Conservation (phyloP, 2,113 vertebrate genomes). For the Phaetusa simplex region DNA sequence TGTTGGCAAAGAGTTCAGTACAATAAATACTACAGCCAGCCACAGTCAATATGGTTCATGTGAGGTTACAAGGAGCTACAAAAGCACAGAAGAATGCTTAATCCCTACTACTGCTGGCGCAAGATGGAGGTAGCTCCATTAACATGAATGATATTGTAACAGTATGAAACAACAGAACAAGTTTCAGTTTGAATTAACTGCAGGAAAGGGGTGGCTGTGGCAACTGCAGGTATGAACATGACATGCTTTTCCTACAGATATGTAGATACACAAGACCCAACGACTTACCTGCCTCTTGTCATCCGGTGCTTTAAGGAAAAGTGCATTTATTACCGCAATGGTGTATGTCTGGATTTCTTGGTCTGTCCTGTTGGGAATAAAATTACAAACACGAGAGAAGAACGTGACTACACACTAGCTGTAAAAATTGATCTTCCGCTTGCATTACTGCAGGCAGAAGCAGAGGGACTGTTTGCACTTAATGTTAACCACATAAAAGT, state of each 20-base stretch:
- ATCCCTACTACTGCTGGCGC: neutral
- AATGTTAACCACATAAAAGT: neutral
- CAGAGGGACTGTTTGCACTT: neutral
- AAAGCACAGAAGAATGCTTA: neutral
- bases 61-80: constrained; percentile 5
- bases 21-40: constrained; percentile 31
- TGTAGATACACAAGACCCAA: neutral
- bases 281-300: constrained; percentile 92
- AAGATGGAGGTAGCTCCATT: neutral
- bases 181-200: neutral
- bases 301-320: constrained; percentile 97
- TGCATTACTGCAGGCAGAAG: neutral
- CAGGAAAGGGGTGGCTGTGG: neutral
- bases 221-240: neutral
- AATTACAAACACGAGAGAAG: neutral
- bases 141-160: neutral
- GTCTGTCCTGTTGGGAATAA: constrained; percentile 82
- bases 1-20: neutral
- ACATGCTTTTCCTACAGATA: neutral
- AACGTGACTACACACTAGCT: neutral
- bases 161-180: neutral
- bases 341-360: constrained; percentile 99
- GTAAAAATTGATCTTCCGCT: neutral
- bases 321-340: constrained; percentile 95
- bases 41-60: constrained; percentile 42